Evolutionary conservation across 2,113 vertebrate genomes (phyloP).

Genomic region (Varanus salvator): DNA sequence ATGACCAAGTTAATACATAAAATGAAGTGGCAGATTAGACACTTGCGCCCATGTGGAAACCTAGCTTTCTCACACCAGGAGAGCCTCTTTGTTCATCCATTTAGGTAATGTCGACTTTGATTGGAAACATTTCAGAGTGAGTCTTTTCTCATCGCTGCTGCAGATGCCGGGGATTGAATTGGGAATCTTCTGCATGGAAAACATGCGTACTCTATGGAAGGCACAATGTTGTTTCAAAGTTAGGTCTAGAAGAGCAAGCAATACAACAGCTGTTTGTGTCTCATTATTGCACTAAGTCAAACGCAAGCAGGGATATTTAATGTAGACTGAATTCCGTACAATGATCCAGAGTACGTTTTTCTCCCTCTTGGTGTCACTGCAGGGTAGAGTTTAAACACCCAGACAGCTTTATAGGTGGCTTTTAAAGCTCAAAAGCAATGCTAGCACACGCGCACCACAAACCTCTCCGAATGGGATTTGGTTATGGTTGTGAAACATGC

Average conservation of each 20-base stretch:
- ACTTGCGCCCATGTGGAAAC: background rate
- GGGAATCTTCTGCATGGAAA: background rate
- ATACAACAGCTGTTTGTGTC: background rate
- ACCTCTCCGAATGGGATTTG: background rate
- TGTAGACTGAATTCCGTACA: background rate
- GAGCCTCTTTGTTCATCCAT: background rate
- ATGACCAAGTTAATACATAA: background rate
- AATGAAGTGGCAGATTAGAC: background rate
- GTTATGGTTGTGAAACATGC: background rate
- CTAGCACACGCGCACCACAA: background rate
- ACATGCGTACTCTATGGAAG: background rate
- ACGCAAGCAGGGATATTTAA: background rate
- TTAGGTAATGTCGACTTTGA: background rate
- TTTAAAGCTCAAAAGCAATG: background rate
- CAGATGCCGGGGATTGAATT: background rate
- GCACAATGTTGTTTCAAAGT: background rate
- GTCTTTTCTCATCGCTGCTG: background rate
- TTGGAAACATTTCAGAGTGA: background rate
- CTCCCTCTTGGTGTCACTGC: constrained; percentile 39
- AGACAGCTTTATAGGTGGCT: background rate
- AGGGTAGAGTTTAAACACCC: constrained; percentile 17
- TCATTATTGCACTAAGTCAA: background rate
- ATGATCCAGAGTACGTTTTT: background rate
- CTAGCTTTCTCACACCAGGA: background rate
- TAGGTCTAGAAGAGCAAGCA: background rate